Percentiles rank a stretch among this genome's conserved stretches.
Conservation (phyloP, 2,113 vertebrate species). For the Collichthys lucidus region DNA sequence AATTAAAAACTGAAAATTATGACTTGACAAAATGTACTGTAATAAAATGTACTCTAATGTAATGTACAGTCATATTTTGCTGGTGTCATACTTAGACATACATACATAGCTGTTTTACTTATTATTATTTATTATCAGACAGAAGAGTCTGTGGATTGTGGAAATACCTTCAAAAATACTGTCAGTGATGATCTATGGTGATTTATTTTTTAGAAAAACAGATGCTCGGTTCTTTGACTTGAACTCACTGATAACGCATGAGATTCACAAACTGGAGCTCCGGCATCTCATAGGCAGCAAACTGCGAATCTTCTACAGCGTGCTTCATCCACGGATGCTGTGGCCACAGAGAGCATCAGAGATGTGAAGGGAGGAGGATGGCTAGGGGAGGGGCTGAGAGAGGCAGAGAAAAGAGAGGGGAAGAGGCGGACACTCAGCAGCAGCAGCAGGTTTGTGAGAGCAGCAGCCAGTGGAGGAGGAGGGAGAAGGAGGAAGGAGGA, state of each 20-base stretch:
- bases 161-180: not conserved
- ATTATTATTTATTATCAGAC: not conserved
- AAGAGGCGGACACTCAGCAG: slow-evolving; percentile 60
- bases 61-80: not conserved
- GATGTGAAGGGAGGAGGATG: slow-evolving; percentile 38
- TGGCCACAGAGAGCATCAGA: slow-evolving; percentile 46
- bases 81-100: not conserved
- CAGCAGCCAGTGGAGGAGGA: slow-evolving; percentile 68
- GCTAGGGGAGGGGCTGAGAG: slow-evolving; percentile 59
- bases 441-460: slow-evolving; percentile 74
- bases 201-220: not conserved
- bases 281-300: not conserved
- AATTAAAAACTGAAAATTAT: no score
- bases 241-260: not conserved
- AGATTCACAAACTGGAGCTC: not conserved
- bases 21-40: no score
- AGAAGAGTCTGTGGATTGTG: not conserved
- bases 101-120: no score
- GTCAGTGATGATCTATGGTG: not conserved
- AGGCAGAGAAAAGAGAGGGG: slow-evolving; percentile 37
- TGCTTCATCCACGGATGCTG: slow-evolving; percentile 32
- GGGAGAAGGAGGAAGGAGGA: slow-evolving; percentile 38
- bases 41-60: no score
- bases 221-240: not conserved
- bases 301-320: not conserved